phyloP scores from a whole-genome alignment of 2,113 vertebrate genomes.

The Gyps fulvus region DNA sequence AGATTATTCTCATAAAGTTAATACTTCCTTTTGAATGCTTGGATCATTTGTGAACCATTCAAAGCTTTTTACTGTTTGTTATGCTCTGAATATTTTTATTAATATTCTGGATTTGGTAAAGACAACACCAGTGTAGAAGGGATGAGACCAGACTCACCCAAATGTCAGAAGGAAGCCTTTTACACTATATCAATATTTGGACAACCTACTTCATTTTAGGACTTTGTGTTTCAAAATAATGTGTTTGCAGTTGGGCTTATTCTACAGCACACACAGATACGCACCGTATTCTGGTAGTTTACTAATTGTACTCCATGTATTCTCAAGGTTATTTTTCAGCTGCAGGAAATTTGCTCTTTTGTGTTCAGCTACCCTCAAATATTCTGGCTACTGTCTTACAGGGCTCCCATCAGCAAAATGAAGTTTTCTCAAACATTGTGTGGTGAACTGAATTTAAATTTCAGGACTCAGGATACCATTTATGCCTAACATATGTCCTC shows the following conservation, averaged over 20 bases:
- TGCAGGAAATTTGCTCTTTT: neutral
- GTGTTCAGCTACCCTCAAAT: neutral
- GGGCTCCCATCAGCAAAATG: neutral
- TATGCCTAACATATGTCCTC: neutral
- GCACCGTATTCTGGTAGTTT: neutral
- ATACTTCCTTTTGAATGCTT: neutral
- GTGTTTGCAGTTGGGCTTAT: neutral
- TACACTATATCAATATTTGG: neutral
- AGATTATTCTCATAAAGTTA: neutral
- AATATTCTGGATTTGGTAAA: neutral
- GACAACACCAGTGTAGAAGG: neutral
- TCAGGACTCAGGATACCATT: neutral
- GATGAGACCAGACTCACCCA: neutral
- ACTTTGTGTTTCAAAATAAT: neutral
- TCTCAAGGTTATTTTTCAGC: neutral
- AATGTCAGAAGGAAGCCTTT: neutral
- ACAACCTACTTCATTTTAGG: neutral
- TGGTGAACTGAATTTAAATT: slow-evolving; percentile 7
- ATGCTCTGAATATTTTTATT: neutral
- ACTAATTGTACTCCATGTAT: neutral
- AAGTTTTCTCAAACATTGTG: neutral
- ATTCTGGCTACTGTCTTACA: neutral
- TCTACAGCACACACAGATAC: neutral
- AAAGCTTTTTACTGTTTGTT: neutral
- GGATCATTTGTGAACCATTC: neutral